Evolutionary conservation across 30 jellyfish, hydroid and myxozoan genomes (phyloP).

Genomic region (Nemopilema nomurai): DNA sequence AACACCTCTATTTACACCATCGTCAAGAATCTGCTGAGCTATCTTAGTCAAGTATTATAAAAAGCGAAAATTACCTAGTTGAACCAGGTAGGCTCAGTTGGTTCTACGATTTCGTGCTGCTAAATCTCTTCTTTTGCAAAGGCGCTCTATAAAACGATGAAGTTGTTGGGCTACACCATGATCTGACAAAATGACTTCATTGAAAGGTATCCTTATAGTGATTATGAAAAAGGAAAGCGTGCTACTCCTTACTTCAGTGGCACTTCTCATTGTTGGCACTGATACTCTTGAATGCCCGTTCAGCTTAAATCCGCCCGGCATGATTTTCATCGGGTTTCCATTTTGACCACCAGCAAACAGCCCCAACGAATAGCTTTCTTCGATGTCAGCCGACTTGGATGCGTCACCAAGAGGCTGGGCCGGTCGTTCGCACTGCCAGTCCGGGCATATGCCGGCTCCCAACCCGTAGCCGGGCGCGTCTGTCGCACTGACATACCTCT

Average conservation of each 20-base stretch:
- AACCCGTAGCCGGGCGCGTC: constrained; percentile 22
- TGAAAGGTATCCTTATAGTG: background rate
- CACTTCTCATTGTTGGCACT: background rate
- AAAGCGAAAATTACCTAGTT: no score
- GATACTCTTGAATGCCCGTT: constrained; percentile 2
- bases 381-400: background rate
- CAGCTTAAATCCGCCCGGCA: background rate
- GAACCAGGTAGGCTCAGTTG: no score
- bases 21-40: no score
- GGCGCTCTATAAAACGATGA: no score
- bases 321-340: background rate
- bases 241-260: background rate
- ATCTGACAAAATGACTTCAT: no score
- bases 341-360: background rate
- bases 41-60: no score
- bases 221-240: background rate
- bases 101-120: no score
- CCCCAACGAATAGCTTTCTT: background rate
- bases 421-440: background rate
- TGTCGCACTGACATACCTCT: constrained; percentile 12
- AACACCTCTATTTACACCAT: no score
- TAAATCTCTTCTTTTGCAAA: no score
- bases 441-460: background rate
- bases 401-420: background rate
- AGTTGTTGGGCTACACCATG: no score